phyloP scores from a whole-genome alignment of 2,888 invertebrate species.

The Lepidochrysops patricia region DNA sequence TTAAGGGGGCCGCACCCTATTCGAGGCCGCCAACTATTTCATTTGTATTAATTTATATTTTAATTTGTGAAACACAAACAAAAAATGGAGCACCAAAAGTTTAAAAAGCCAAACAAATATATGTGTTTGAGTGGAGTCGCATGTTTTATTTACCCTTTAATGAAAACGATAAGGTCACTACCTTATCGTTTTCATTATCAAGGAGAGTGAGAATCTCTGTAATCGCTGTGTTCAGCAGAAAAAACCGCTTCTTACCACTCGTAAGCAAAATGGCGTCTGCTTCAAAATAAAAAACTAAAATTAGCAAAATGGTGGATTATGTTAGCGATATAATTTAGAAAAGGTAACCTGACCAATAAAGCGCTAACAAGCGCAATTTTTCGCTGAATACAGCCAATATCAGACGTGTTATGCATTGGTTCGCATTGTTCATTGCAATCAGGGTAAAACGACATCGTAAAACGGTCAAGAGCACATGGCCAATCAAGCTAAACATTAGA shows the following conservation, averaged over 20 bases:
- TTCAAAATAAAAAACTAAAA: too few species aligned
- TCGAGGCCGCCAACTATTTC: constrained; percentile 55
- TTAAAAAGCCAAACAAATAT: constrained; percentile 66
- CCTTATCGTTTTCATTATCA: not conserved
- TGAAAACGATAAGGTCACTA: not conserved
- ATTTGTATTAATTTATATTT: constrained; percentile 70
- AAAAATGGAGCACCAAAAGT: constrained; percentile 73
- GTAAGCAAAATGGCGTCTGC: too few species aligned
- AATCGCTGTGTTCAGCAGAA: too few species aligned
- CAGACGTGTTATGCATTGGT: not conserved
- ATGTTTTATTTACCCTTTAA: constrained; percentile 41
- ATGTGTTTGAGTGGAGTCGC: constrained; percentile 61
- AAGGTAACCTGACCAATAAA: too few species aligned
- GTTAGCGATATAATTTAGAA: too few species aligned
- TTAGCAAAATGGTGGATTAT: too few species aligned
- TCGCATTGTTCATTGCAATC: constrained; percentile 7
- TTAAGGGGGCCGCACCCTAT: constrained; percentile 55
- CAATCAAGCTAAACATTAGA: constrained; percentile 8
- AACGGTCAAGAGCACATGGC: constrained; percentile 5
- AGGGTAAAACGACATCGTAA: not conserved
- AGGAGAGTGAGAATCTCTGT: too few species aligned
- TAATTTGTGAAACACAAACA: constrained; percentile 56
- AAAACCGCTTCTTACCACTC: too few species aligned
- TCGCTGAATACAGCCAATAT: too few species aligned
- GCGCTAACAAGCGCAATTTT: too few species aligned